Percentiles rank a stretch among this genome's conserved stretches.
Conservation (phyloP, 2,888 invertebrate genomes). For the Oasisia sp. region DNA sequence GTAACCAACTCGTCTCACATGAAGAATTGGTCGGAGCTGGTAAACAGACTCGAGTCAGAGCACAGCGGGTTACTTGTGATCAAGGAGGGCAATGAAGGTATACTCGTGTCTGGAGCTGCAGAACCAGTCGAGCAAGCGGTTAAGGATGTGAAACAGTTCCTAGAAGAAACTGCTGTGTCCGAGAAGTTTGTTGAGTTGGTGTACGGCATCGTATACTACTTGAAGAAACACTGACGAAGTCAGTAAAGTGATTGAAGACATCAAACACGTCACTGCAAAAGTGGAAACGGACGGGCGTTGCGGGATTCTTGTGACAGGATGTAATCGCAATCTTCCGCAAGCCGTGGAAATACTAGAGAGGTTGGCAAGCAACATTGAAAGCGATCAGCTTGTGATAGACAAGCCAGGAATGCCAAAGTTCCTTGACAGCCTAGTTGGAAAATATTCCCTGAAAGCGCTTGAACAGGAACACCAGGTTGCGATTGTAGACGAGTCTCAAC, state of each 20-base stretch:
- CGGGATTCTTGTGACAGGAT: not conserved
- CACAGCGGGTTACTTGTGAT: not conserved
- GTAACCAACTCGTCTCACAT: not conserved
- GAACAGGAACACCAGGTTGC: no score
- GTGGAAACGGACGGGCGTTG: not conserved
- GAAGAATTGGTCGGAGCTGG: not conserved
- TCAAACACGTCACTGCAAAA: no score
- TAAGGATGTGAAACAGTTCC: slow-evolving; percentile 14
- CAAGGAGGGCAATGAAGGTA: not conserved
- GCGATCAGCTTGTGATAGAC: no score
- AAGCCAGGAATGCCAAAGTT: not conserved
- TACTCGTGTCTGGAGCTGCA: not conserved
- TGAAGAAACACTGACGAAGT: slow-evolving; percentile 23
- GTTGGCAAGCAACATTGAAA: not conserved
- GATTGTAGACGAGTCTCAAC: no score
- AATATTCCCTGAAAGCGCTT: not conserved
- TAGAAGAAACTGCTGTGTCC: slow-evolving; percentile 21
- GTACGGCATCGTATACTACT: slow-evolving; percentile 1
- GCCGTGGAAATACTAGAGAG: not conserved
- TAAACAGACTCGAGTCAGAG: not conserved
- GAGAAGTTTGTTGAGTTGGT: slow-evolving; percentile 23
- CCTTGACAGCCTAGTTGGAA: not conserved
- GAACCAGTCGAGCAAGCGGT: not conserved
- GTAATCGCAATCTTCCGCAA: not conserved
- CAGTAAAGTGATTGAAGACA: not conserved